Evolutionary conservation across 1,140 invertebrate genomes (phyloP), one percentile per base, ranked within the genome.

Genomic region (Uloborus diversus): DNA sequence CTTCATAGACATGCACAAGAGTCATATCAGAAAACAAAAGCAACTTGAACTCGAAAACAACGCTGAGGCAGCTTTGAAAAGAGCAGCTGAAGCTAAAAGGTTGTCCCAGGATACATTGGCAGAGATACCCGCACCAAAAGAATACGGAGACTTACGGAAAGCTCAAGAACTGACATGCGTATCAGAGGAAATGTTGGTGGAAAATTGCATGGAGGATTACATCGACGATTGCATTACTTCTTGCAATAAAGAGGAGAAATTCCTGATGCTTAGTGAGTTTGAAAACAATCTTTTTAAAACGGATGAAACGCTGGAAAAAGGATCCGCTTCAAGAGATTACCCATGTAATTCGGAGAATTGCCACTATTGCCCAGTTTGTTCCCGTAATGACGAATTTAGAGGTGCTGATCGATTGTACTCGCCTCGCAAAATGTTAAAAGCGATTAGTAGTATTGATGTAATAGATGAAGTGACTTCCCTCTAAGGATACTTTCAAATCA

Each of bases 221-320:
- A 64, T 81, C 9, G 83, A 81, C 35, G 94, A 95, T 83, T 94
- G 93, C 86, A 94, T 95, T 85, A 95, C 94, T 61, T 94, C 93
- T 28, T 95, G 94, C 86, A 94, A 94, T 57, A 86, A 89, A 88
- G 90, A 91, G 35, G 93, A 94, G 85, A 94, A 95, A 86, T 94
- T 93, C 85, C 87, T 95, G 79, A 94, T 94, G 92, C 89, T 94
- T 37, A 93, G 92, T 79, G 93, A 95, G 86, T 75, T 62, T 32
- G 70, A 75, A 75, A 75, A 75, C 23, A 94, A 94, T 86, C 86
- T 94, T 56, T 56, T 49, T 35, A 79, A 79, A 61, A 69, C 33
- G 2, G 56, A 69, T 25, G 64, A 79, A 27, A 51, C 37, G 5
- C 14, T 53, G 13, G 61, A 78, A 25, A 37, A 65, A 66, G 30